Conservation (phyloP, 37 sponge, comb jelly and placozoan species). For the Trichoplax adhaerens region DNA sequence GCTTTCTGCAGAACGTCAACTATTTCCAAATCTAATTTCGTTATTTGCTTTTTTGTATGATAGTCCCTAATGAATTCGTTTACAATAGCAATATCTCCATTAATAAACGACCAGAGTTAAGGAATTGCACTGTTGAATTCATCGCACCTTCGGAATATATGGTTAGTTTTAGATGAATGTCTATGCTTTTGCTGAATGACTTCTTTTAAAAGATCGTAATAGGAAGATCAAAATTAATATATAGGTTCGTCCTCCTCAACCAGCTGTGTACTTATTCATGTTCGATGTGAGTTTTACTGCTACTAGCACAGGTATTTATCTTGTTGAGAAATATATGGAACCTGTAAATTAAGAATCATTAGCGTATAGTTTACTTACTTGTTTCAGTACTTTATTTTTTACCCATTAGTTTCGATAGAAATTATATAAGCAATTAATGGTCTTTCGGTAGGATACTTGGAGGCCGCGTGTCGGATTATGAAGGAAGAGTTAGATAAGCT, state of each 20-base stretch:
- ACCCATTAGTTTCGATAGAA: too few species aligned
- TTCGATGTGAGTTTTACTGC: constrained; percentile 73
- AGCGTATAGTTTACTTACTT: too few species aligned
- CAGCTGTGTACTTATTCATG: constrained; percentile 67
- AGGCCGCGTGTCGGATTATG: constrained; percentile 44
- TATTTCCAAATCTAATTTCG: not conserved
- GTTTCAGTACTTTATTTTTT: too few species aligned
- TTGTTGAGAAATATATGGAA: too few species aligned
- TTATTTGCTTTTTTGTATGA: not conserved
- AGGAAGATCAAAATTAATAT: not conserved
- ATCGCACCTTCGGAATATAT: constrained; percentile 94
- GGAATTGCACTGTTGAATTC: constrained; percentile 60
- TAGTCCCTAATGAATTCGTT: constrained; percentile 57
- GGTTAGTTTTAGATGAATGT: constrained; percentile 19
- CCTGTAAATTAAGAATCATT: too few species aligned
- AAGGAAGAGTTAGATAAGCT: constrained; percentile 42
- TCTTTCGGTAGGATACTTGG: constrained; percentile 33
- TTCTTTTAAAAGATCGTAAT: not conserved
- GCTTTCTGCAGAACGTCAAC: not conserved
- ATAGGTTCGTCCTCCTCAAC: constrained; percentile 81
- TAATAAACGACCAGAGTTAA: constrained; percentile 39
- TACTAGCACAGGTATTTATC: constrained; percentile 40
- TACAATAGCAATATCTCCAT: constrained; percentile 19
- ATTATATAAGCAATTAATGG: too few species aligned
- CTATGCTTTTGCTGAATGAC: not conserved